Evolutionary conservation across 1,140 invertebrate species (phyloP).

Genomic region (Drosophila littoralis): DNA sequence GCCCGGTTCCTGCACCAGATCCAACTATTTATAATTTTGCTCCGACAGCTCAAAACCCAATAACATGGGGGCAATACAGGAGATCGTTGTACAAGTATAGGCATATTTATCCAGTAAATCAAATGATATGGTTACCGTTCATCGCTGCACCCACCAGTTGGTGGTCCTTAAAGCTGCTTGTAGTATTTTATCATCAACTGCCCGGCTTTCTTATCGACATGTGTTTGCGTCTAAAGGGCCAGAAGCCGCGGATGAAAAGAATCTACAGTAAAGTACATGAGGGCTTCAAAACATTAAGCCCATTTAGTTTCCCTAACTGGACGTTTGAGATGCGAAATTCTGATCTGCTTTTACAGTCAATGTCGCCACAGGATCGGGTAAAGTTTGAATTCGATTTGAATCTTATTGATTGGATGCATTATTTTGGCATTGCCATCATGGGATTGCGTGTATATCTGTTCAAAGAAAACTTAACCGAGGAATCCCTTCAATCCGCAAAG

Average conservation of each 20-base stretch:
- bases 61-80: slow-evolving; percentile 87
- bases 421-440: slow-evolving; percentile 86
- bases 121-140: slow-evolving; percentile 85
- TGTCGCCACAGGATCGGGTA: slow-evolving; percentile 87
- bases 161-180: slow-evolving; percentile 81
- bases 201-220: slow-evolving; percentile 86
- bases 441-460: slow-evolving; percentile 88
- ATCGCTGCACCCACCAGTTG: slow-evolving; percentile 72
- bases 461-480: slow-evolving; percentile 87
- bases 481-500: slow-evolving; percentile 85
- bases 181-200: slow-evolving; percentile 86
- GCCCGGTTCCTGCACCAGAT: neutral
- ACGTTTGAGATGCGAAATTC: slow-evolving; percentile 88
- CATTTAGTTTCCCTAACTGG: slow-evolving; percentile 89
- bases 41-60: slow-evolving; percentile 86
- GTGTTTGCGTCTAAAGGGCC: slow-evolving; percentile 83
- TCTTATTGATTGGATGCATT: slow-evolving; percentile 87
- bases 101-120: slow-evolving; percentile 44
- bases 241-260: slow-evolving; percentile 85
- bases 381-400: slow-evolving; percentile 89
- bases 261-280: slow-evolving; percentile 89
- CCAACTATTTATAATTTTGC: slow-evolving; percentile 89
- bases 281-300: slow-evolving; percentile 87
- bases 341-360: slow-evolving; percentile 85
- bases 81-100: neutral